A percentile compares a stretch with the other conserved stretches of the same genome.
phyloP scores from a whole-genome alignment of 2,113 vertebrate species.

The Leucosticte australis region DNA sequence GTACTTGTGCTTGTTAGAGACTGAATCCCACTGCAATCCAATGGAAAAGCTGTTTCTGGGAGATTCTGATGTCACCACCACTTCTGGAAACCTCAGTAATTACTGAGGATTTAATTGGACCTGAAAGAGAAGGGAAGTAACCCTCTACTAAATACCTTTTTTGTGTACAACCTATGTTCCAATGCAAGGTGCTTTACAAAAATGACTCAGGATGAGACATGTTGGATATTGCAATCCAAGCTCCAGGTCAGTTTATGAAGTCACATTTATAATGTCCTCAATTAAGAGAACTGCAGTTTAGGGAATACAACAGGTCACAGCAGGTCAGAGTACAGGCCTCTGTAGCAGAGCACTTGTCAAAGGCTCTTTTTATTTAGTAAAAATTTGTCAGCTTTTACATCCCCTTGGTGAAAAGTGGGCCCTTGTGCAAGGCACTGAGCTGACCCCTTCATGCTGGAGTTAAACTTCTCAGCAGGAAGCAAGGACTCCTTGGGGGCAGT shows the following conservation, averaged over 20 bases:
- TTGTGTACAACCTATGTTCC: conserved; percentile 28
- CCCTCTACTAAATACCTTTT: not conserved
- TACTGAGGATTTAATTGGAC: conserved; percentile 62
- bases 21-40: conserved; percentile 11
- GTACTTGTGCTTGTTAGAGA: conserved; percentile 32
- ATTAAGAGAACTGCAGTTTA: not conserved
- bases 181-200: not conserved
- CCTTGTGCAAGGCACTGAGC: not conserved
- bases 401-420: not conserved
- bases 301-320: not conserved
- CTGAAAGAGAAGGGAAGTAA: conserved; percentile 37
- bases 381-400: not conserved
- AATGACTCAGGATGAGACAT: not conserved
- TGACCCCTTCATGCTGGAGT: not conserved
- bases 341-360: not conserved
- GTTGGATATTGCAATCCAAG: not conserved
- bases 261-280: not conserved
- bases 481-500: not conserved
- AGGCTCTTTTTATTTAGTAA: not conserved
- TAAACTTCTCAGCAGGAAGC: not conserved
- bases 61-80: conserved; percentile 38
- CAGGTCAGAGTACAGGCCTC: not conserved
- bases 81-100: conserved; percentile 47
- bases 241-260: not conserved
- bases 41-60: conserved; percentile 50